Base-by-base conservation (phyloP, 2,113 vertebrate genomes). In the Alces alces region DNA sequence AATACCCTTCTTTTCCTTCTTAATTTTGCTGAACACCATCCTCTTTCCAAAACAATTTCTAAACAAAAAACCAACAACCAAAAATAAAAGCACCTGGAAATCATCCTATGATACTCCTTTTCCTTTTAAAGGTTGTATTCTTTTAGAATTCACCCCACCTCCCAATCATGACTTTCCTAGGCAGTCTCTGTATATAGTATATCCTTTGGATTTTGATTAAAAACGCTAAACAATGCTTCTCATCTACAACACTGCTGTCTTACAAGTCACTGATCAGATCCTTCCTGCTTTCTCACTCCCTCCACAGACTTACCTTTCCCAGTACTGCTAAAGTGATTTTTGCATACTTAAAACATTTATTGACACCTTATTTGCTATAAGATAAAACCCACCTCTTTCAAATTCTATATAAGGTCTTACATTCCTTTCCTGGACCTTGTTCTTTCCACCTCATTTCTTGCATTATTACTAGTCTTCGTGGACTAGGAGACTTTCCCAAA, bases 181-280 rank as follows among this genome's bases (percentile, higher is more conserved):
- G 10, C 12, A 47, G 7, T 36, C 17, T n/a, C 12, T 45, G 11
- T 58, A 54, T n/a, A 14, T 27, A 78, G 45, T 30, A 13, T 16
- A 50, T 52, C 47, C 64, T 83, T 43, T 61, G 36, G 6, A 25
- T 17, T 70, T 91, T n/a, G 33, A 28, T 64, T 39, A 27, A 43
- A 76, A 76, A 76, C 0, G 0, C 39, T 43, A 43, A 28, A 39
- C 3, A 4, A 7, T 13, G 1, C 1, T 39, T 2, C 11, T 39
- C 15, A 30, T 33, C 13, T 23, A 17, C 6, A 23, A 3, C 50
- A 21, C 8, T 39, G 17, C 5, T 54, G 8, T 55, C 13, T 33
- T 50, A 45, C 76, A 39, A 50, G 1, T 23, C 10, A 19, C 7
- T 57, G 16, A 45, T 80, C 23, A 4, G 17, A 79, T 25, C 23